Base-by-base conservation (phyloP, 1,140 invertebrate genomes). In the Sitophilus oryzae region DNA sequence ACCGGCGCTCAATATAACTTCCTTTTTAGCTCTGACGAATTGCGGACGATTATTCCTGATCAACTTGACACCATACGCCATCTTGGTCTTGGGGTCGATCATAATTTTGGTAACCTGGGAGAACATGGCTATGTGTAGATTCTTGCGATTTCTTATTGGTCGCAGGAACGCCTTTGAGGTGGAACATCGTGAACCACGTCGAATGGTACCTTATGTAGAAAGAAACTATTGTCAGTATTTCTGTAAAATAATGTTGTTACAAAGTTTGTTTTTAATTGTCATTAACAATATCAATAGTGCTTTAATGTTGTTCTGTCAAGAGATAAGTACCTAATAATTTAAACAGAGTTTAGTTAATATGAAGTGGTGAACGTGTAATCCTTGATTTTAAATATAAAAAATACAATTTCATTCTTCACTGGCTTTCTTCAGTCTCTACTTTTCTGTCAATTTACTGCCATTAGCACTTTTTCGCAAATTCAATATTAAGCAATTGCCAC, bases 161-260 rank as follows among this genome's bases (percentile, higher is more conserved):
- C 88, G 74, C 0, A 96, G 73, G 66, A 94, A 96, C 0, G 89
- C 92, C 69, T 91, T 91, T 0, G 91, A 82, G 0, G 92, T 92
- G 42, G 88, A 92, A 72, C 93, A 96, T 30, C 93, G 77, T 8
- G 83, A 84, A 0, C 92, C 92, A 45, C 91, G 79, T 25, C 91
- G 73, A 14, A 93, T 88, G 0, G 92, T 95, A 25, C 79, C 59
- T 61, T n/a, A 43, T 45, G 47, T 18, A 30, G 16, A 9, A 14
- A 35, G 18, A 16, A 18, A 6, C 84, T 1, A 2, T 49, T 49
- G 16, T 47, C 14, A 21, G 15, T 16, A 47, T 18, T 47, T 47
- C 30, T 34, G 43, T 8, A 9, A 46, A 4, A 2, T 10, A 14
- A 20, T 46, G 22, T 25, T 11, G 22, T 46, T 11, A 22, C 3